phyloP scores from a whole-genome alignment of 37 sponge, comb jelly and placozoan genomes.

The Ephydatia muelleri region DNA sequence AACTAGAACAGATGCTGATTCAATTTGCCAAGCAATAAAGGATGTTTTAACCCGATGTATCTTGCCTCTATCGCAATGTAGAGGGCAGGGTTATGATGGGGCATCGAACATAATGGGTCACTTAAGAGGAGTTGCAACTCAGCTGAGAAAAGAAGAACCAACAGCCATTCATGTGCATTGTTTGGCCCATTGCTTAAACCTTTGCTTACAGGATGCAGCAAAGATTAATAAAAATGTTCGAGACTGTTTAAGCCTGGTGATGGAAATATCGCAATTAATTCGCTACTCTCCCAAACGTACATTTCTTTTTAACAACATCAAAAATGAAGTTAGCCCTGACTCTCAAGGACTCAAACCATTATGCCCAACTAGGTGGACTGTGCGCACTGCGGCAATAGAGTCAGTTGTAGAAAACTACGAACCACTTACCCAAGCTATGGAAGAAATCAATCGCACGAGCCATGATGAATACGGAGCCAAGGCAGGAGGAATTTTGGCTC shows the following conservation, averaged over 20 bases:
- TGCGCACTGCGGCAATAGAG: constrained; percentile 57
- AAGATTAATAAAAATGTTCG: constrained; percentile 29
- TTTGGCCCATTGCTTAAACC: constrained; percentile 54
- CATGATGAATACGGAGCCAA: constrained; percentile 63
- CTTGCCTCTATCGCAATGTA: constrained; percentile 60
- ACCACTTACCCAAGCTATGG: constrained; percentile 41
- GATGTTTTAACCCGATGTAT: constrained; percentile 56
- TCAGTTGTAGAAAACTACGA: constrained; percentile 55
- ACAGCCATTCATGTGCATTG: constrained; percentile 65
- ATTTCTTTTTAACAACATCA: constrained; percentile 6
- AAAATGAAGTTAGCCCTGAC: constrained; percentile 2
- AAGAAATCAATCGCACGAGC: constrained; percentile 46
- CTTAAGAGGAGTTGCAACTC: constrained; percentile 41
- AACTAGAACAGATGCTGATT: constrained; percentile 46
- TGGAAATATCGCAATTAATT: constrained; percentile 29
- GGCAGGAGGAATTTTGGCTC: constrained; percentile 30
- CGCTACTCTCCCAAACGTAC: constrained; percentile 63
- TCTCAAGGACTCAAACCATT: constrained; percentile 39
- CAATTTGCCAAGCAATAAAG: constrained; percentile 36
- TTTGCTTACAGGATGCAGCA: constrained; percentile 64
- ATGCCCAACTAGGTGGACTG: constrained; percentile 72
- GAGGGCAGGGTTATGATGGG: constrained; percentile 56
- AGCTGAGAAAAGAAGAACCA: constrained; percentile 34
- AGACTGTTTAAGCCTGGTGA: constrained; percentile 41
- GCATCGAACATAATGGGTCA: constrained; percentile 42